phyloP scores from a whole-genome alignment of 2,113 vertebrate species.

The Myocastor coypus region DNA sequence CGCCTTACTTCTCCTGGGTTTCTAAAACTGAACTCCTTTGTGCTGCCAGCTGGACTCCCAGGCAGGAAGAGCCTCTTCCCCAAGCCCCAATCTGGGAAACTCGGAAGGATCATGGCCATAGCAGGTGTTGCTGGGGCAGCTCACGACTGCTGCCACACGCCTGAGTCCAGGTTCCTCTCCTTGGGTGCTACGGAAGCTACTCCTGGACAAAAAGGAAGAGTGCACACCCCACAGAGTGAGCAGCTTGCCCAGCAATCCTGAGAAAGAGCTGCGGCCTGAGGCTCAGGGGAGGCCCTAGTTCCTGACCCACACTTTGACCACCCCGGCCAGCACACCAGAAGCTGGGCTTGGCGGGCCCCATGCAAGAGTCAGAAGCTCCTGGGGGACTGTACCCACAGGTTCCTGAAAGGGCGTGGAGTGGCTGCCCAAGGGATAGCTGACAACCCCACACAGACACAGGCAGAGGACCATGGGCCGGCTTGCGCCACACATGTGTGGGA shows the following conservation, averaged over 20 bases:
- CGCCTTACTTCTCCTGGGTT: background rate
- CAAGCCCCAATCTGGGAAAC: background rate
- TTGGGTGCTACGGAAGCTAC: accelerated
- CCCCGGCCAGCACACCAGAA: background rate
- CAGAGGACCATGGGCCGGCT: background rate
- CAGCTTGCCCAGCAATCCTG: background rate
- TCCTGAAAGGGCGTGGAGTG: accelerated
- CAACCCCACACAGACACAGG: background rate
- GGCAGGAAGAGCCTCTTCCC: too few species aligned
- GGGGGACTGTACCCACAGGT: accelerated
- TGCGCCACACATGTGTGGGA: accelerated
- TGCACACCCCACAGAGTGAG: background rate
- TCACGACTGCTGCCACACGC: background rate
- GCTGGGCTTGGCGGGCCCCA: background rate
- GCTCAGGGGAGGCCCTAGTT: accelerated
- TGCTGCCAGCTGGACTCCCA: background rate
- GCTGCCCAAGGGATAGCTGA: accelerated
- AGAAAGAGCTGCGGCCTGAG: background rate
- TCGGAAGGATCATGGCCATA: background rate
- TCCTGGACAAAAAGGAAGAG: background rate
- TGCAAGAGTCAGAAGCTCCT: background rate
- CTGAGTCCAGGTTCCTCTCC: background rate
- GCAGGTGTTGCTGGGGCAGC: background rate
- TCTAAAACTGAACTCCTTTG: background rate
- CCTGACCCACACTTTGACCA: background rate